Evolutionary conservation across 2,113 vertebrate species (phyloP).

Genomic region (Plestiodon gilberti): DNA sequence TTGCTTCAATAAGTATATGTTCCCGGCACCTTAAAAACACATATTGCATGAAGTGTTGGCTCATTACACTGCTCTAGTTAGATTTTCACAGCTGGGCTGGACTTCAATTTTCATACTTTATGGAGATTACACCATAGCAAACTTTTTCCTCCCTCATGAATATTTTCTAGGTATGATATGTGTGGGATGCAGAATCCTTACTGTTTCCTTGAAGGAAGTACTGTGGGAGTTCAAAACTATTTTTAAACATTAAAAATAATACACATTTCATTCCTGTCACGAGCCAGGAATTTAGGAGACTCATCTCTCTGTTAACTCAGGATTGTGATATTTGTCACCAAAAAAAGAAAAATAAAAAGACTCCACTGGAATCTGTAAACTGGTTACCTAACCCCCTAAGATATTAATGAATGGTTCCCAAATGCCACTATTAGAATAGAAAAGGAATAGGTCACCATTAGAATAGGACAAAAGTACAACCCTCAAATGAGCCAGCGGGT

Average conservation of each 20-base stretch:
- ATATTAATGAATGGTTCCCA: too few species aligned
- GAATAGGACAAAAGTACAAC: too few species aligned
- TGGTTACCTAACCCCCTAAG: too few species aligned
- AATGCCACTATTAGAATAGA: too few species aligned
- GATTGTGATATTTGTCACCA: neutral
- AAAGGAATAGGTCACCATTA: too few species aligned
- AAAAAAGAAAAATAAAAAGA: neutral
- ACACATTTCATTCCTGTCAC: too few species aligned
- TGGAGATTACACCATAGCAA: conserved; percentile 4
- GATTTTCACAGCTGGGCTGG: neutral
- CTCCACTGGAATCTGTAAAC: neutral
- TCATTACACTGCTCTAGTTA: neutral
- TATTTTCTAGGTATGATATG: neutral
- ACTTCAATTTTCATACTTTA: neutral
- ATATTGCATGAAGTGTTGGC: neutral
- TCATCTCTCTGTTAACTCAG: neutral
- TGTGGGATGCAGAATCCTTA: neutral
- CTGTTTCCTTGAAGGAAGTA: neutral
- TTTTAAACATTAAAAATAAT: too few species aligned
- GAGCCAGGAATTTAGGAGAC: neutral
- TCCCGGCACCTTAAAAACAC: too few species aligned
- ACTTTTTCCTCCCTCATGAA: conserved; percentile 19
- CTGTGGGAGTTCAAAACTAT: too few species aligned
- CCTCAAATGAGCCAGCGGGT: too few species aligned
- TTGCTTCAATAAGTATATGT: too few species aligned